phyloP scores from a whole-genome alignment of 2,888 invertebrate genomes.

The Zygogramma bicolorata region DNA sequence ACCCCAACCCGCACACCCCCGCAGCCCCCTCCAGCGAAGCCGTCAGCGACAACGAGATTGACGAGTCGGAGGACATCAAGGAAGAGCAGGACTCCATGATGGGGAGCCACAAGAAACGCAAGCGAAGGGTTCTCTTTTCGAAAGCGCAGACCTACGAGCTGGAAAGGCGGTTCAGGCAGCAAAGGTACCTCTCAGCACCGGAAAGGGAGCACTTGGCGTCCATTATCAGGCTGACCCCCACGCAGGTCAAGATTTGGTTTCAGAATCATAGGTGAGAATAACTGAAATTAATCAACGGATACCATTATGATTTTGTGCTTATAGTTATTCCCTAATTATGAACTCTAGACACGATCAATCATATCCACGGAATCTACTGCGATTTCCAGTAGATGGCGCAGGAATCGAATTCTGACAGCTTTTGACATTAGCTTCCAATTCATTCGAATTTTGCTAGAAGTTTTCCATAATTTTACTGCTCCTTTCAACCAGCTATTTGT shows the following conservation, averaged over 20 bases:
- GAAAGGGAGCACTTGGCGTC: conserved; percentile 97
- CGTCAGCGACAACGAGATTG: conserved; percentile 53
- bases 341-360: not conserved
- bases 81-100: conserved; percentile 65
- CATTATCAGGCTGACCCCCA: conserved; percentile 94
- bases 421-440: no score
- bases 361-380: no score
- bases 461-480: no score
- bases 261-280: conserved; percentile 86
- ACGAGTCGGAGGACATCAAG: conserved; percentile 72
- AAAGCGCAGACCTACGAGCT: conserved; percentile 98
- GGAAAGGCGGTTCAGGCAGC: conserved; percentile 94
- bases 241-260: conserved; percentile 99
- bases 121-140: conserved; percentile 95
- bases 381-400: no score
- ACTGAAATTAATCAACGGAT: not conserved
- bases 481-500: no score
- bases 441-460: no score
- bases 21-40: conserved; percentile 48
- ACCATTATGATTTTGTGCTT: no score
- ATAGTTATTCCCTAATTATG: no score
- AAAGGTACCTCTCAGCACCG: conserved; percentile 96
- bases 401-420: no score
- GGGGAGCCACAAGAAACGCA: conserved; percentile 84
- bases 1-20: conserved; percentile 22